A percentile compares a stretch with the other conserved stretches of the same genome.
Conservation (phyloP, 2,888 invertebrate genomes). For the Ormyrus thymus region DNA sequence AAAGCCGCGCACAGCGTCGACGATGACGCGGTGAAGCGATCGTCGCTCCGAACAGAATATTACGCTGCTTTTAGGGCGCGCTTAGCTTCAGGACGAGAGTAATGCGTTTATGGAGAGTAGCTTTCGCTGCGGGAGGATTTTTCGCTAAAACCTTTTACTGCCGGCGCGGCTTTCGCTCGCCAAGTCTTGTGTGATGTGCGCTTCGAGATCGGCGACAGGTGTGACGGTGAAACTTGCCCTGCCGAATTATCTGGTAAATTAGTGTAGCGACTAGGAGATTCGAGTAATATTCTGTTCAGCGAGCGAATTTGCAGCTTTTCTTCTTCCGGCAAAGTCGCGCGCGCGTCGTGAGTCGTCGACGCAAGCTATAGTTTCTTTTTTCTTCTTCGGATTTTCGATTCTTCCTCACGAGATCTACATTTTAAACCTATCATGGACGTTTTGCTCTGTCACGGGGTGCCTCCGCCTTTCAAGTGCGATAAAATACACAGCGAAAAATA, state of each 20-base stretch:
- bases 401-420: constrained; percentile 33
- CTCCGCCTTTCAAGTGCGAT: constrained; percentile 54
- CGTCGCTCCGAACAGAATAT: no score
- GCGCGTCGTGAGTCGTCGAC: background rate
- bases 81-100: no score
- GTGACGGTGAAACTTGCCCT: no score
- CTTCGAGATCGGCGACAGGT: no score
- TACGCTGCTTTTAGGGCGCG: no score
- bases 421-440: constrained; percentile 67
- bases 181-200: no score
- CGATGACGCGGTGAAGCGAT: background rate
- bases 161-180: no score
- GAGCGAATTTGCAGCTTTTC: background rate
- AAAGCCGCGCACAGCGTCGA: background rate
- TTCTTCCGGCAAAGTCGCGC: background rate
- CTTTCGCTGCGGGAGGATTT: no score
- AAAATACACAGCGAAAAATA: constrained; percentile 45
- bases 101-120: no score
- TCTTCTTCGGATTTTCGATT: constrained; percentile 18
- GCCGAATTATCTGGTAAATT: no score
- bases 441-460: constrained; percentile 62
- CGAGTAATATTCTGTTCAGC: constrained; percentile 8
- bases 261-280: no score
- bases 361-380: constrained; percentile 14
- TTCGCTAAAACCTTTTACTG: no score